Percentiles rank a stretch among this genome's conserved stretches.
These are phyloP conservation scores for Orgyia antiqua DNA, from an alignment of 2,888 invertebrate genomes.

Conservation along the genomic window DNA sequence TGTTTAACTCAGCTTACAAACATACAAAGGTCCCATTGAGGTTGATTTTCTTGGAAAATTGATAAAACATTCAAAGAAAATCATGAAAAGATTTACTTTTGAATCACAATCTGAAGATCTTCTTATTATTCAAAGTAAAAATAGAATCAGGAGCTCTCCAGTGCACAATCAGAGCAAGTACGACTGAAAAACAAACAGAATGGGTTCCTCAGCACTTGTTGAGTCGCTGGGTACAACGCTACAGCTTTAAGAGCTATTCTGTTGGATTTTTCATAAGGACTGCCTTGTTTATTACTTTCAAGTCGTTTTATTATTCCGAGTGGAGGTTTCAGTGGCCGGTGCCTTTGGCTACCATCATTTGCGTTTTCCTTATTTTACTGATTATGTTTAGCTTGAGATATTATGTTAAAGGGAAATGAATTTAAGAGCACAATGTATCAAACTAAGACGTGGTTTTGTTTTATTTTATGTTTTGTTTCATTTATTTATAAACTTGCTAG, in stretches of 20 bases:
- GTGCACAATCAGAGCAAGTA: slow-evolving; percentile 13
- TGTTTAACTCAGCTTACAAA: no score
- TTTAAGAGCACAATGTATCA: no score
- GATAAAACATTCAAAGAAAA: background rate
- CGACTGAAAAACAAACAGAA: slow-evolving; percentile 14
- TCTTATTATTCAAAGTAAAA: slow-evolving; percentile 11
- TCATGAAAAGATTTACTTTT: background rate
- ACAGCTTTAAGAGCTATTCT: slow-evolving; percentile 15
- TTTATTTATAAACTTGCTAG: no score
- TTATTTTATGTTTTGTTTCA: no score
- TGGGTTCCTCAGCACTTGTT: slow-evolving; percentile 22
- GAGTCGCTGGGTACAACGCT: slow-evolving; percentile 10
- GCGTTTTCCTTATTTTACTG: slow-evolving; percentile 2
- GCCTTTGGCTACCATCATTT: slow-evolving; percentile 7
- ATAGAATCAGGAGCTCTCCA: slow-evolving; percentile 8
- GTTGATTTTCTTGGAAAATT: no score
- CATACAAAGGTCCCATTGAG: no score
- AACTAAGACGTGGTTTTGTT: no score
- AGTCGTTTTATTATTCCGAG: slow-evolving; percentile 13
- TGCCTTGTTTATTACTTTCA: slow-evolving; percentile 20
- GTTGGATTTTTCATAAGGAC: slow-evolving; percentile 18
- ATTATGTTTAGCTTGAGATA: no score
- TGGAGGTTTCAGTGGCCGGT: slow-evolving; percentile 9
- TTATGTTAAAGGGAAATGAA: no score
- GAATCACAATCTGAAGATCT: slow-evolving; percentile 2